Conservation (phyloP, 64 coral and sea anemone genomes). For the Stichodactyla helianthus region DNA sequence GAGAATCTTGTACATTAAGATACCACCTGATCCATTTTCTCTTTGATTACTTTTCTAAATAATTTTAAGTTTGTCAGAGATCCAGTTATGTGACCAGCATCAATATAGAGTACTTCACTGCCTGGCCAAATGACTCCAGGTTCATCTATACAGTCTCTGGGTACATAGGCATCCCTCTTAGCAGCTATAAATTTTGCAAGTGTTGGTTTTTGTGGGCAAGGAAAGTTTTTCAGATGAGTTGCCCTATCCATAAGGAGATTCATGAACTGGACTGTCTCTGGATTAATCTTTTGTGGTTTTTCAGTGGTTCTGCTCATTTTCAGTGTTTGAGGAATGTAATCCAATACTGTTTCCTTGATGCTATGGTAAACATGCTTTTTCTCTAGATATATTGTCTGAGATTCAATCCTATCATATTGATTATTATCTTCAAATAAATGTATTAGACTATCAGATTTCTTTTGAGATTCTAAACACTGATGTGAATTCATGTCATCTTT, state of each 20-base stretch:
- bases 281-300: neutral
- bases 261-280: constrained; percentile 79
- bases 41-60: constrained; percentile 73
- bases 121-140: constrained; percentile 63
- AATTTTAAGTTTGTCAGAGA: constrained; percentile 45
- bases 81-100: constrained; percentile 58
- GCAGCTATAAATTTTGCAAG: constrained; percentile 70
- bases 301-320: constrained; percentile 20
- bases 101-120: constrained; percentile 54
- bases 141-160: constrained; percentile 48
- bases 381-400: constrained; percentile 59
- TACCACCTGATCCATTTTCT: constrained; percentile 45
- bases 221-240: constrained; percentile 80
- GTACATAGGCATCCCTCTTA: constrained; percentile 76
- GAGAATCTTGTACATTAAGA: neutral
- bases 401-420: neutral
- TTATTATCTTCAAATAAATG: neutral
- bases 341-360: constrained; percentile 50
- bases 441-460: neutral
- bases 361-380: constrained; percentile 50
- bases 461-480: neutral
- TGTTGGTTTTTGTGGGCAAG: constrained; percentile 57
- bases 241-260: constrained; percentile 81
- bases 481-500: neutral
- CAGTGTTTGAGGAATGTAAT: constrained; percentile 50